Evolutionary conservation across 2,888 invertebrate genomes (phyloP), one percentile per base, ranked within the genome.

Genomic region (Escarpia spicata): DNA sequence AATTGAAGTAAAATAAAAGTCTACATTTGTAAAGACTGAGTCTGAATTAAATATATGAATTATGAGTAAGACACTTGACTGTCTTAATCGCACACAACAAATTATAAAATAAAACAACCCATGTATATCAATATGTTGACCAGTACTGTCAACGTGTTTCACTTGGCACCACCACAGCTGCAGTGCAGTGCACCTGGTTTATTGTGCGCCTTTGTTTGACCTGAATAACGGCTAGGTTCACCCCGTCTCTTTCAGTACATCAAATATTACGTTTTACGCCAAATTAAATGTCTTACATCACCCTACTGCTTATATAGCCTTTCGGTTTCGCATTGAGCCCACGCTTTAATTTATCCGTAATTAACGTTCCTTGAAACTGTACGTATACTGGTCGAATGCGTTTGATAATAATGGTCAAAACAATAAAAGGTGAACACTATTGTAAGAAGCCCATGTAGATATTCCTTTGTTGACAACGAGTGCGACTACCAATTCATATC

Each of bases 381-480:
- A 75, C 75, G 75, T 75, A 75, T 37, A 37, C 37, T 37, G 37
- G 37, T 26, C 19, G 26, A 75, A 75, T 75, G 75, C 26, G n/a
- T 26, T 75, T 75, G 26, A 26, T 75, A 75, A 75, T 26, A 75
- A 75, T n/a, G n/a, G n/a, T 75, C 6, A 75, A 60, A 19, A 75
- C 8, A 26, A 75, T 26, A 75, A 2, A 75, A 75, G 6, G 26
- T 3, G 75, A 26, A 26, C 15, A 75, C 75, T 75, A 6, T 75
- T n/a, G 26, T 75, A 26, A 75, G 75, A 26, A 75, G n/a, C 19
- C 75, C 26, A 6, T 75, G 19, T 75, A 19, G 75, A 6, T 75
- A 75, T 75, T 75, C 75, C 75, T 75, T 75, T 75, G 75, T 75
- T 75, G 75, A 75, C 75, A 75, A 15, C 75, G 75, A 26, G 75